phyloP scores from a whole-genome alignment of 2,797 vertebrate species.

The Pantherophis alleghaniensis region DNA sequence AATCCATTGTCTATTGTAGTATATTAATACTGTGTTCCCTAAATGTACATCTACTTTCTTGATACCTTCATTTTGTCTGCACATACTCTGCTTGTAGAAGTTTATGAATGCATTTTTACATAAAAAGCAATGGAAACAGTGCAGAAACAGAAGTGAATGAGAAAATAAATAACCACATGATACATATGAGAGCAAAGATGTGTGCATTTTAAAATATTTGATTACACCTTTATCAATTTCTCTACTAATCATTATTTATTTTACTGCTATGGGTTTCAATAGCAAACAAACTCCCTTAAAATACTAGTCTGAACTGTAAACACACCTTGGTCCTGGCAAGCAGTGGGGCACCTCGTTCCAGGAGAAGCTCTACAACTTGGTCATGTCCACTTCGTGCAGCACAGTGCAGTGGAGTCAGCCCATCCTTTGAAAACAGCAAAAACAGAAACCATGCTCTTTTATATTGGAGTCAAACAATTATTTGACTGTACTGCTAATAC shows the following conservation, averaged over 20 bases:
- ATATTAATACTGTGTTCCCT: neutral
- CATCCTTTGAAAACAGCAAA: conserved; percentile 80
- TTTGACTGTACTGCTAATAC: neutral
- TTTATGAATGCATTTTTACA: neutral
- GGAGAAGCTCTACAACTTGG: conserved; percentile 87
- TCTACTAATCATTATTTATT: neutral
- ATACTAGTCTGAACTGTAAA: no score
- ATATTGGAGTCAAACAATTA: neutral
- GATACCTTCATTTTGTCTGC: neutral
- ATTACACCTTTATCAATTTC: neutral
- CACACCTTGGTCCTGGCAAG: conserved; percentile 95
- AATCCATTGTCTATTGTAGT: neutral
- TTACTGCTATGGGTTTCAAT: neutral
- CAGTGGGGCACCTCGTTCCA: conserved; percentile 92
- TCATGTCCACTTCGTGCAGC: conserved; percentile 96
- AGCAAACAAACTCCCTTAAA: neutral
- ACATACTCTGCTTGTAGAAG: neutral
- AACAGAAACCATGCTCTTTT: conserved; percentile 15
- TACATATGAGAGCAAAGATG: neutral
- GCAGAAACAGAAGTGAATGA: neutral
- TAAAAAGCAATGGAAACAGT: neutral
- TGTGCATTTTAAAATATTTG: neutral
- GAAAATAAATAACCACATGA: neutral
- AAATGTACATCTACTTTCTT: neutral
- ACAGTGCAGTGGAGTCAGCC: conserved; percentile 94